These are phyloP conservation scores for Hapalemur alaotrensis DNA, from an alignment of 2,797 vertebrate species.

Conservation along the genomic window DNA sequence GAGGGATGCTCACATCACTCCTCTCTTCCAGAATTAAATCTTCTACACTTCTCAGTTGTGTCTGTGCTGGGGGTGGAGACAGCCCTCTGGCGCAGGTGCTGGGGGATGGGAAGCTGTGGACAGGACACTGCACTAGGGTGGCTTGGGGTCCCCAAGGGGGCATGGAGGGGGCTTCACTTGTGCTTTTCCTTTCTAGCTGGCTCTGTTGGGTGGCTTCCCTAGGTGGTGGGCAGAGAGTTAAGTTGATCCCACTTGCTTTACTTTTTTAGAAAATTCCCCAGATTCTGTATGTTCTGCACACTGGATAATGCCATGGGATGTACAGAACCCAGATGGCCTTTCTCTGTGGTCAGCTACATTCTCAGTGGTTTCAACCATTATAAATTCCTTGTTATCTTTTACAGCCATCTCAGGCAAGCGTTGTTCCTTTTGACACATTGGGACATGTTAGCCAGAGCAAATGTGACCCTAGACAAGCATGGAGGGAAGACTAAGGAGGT, in stretches of 20 bases:
- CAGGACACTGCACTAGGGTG: accelerated
- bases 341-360: not conserved
- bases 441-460: slow-evolving; percentile 53
- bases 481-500: slow-evolving; percentile 38
- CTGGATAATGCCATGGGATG: not conserved
- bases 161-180: not conserved
- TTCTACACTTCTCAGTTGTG: not conserved
- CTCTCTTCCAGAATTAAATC: not conserved
- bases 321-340: not conserved
- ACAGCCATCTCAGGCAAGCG: slow-evolving; percentile 77
- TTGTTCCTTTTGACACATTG: slow-evolving; percentile 54
- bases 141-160: too few species aligned
- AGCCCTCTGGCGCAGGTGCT: not conserved
- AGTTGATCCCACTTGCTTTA: not conserved
- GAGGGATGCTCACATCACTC: not conserved
- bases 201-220: not conserved
- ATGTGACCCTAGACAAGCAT: slow-evolving; percentile 46
- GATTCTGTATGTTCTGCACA: not conserved
- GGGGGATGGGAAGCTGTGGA: not conserved
- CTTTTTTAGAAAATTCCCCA: slow-evolving; percentile 18
- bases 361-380: slow-evolving; percentile 57
- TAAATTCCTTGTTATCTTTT: slow-evolving; percentile 85
- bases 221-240: not conserved
- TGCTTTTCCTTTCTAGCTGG: not conserved
- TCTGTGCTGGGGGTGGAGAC: not conserved